Conservation (phyloP, 2,113 vertebrate genomes). For the Nanorana parkeri region DNA sequence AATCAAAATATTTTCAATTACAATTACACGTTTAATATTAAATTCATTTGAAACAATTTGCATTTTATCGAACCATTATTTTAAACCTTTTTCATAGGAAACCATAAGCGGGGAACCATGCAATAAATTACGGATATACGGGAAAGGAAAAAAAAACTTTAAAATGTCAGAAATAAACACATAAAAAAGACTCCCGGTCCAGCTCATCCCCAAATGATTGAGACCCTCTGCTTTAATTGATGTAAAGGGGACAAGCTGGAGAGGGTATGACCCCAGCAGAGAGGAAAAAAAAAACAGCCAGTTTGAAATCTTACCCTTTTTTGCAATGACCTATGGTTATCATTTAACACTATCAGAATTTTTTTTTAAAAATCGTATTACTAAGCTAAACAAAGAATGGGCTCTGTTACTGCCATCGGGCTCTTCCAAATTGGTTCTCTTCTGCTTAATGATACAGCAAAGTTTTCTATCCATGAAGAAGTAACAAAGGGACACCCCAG, state of each 20-base stretch:
- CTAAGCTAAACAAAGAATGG: conserved; percentile 13
- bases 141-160: conserved; percentile 66
- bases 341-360: conserved; percentile 48
- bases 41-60: conserved; percentile 72
- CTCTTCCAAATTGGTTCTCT: neutral
- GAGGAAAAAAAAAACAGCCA: neutral
- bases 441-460: neutral
- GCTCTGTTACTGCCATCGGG: conserved; percentile 11
- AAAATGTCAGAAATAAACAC: conserved; percentile 5
- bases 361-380: conserved; percentile 28
- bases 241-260: conserved; percentile 8
- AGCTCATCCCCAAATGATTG: conserved; percentile 5
- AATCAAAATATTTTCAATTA: conserved; percentile 85
- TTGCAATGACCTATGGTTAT: conserved; percentile 44
- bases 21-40: conserved; percentile 87
- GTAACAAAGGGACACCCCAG: conserved; percentile 15
- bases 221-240: neutral
- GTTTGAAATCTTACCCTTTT: neutral
- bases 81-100: conserved; percentile 80
- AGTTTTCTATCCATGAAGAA: neutral
- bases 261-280: conserved; percentile 38
- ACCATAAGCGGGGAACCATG: conserved; percentile 81
- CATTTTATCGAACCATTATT: conserved; percentile 73
- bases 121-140: conserved; percentile 92
- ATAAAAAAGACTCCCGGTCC: conserved; percentile 19